These are phyloP conservation scores for Macrosiphum euphorbiae DNA, from an alignment of 2,888 invertebrate species.

Conservation along the genomic window DNA sequence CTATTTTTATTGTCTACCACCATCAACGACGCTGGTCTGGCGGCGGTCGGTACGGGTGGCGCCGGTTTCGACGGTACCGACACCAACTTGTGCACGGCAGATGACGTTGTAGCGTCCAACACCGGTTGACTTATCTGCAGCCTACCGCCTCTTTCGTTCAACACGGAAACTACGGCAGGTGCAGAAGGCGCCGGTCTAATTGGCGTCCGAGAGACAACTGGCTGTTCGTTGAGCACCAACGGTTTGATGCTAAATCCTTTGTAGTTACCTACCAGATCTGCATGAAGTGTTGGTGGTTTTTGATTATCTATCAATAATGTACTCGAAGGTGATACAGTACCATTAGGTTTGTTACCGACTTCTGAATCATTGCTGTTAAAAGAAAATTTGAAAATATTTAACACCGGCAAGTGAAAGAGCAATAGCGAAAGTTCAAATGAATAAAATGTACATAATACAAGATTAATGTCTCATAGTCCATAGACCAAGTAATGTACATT, in stretches of 20 bases:
- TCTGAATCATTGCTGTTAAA: conserved; percentile 46
- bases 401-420: background rate
- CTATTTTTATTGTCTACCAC: conserved; percentile 65
- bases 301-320: conserved; percentile 44
- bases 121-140: conserved; percentile 87
- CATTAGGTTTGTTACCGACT: conserved; percentile 35
- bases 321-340: conserved; percentile 39
- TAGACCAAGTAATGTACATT: background rate
- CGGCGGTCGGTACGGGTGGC: conserved; percentile 70
- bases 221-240: conserved; percentile 69
- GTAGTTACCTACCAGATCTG: conserved; percentile 83
- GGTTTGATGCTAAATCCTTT: conserved; percentile 87
- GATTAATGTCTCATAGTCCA: background rate
- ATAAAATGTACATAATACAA: background rate
- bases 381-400: conserved; percentile 36
- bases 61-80: conserved; percentile 72
- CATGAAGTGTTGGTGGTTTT: conserved; percentile 27
- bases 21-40: conserved; percentile 73
- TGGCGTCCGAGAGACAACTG: conserved; percentile 43
- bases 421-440: background rate
- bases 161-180: conserved; percentile 72
- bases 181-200: conserved; percentile 65
- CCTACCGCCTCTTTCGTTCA: conserved; percentile 75
- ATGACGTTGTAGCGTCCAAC: conserved; percentile 82
- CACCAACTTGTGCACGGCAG: conserved; percentile 79